Base-by-base conservation (phyloP, 1,140 invertebrate genomes). In the Bombus sylvicola region DNA sequence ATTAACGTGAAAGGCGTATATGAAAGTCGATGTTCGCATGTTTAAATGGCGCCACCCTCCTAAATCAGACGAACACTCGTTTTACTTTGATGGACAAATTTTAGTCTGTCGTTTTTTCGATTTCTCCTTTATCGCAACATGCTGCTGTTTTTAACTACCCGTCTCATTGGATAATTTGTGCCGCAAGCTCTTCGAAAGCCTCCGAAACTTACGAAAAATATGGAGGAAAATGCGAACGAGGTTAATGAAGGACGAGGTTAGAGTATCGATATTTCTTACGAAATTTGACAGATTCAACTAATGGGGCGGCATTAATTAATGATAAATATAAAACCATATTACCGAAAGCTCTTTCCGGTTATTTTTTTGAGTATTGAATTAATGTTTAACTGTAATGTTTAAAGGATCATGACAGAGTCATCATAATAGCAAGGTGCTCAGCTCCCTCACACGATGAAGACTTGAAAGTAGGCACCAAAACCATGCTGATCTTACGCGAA, bases 391-490 rank as follows among this genome's bases (percentile, higher is more conserved):
- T 3, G 25, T 57, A 47, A 18, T 43, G 22, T 74, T 25, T 28
- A 13, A 39, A 84, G 88, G 68, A 43, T 34, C 10, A 34, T n/a
- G 76, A 89, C 3, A 90, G 88, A 59, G 9, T 90, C 2, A 88
- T 93, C 53, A 87, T 87, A 75, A 85, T 94, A 47, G 89, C 89
- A 34, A 92, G 91, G 82, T 92, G 91, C 71, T 69, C 88, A 3
- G 77, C 86, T 4, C 37, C 74, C 25, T 53, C 31, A 6, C 28
- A 47, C 15, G 28, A 62, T 12, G n/a, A 69, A 2, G 25, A 76
- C 43, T 34, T 92, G n/a, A 90, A 81, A 84, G 89, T 93, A 83
- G 92, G 92, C 12, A 91, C 93, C 3, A 92, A 88, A 83, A 93
- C 93, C 1, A 81, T 92, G 74, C 34, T 93, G 39, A 93, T 88